phyloP scores from a whole-genome alignment of 2,113 vertebrate species.

The Hypomesus transpacificus region DNA sequence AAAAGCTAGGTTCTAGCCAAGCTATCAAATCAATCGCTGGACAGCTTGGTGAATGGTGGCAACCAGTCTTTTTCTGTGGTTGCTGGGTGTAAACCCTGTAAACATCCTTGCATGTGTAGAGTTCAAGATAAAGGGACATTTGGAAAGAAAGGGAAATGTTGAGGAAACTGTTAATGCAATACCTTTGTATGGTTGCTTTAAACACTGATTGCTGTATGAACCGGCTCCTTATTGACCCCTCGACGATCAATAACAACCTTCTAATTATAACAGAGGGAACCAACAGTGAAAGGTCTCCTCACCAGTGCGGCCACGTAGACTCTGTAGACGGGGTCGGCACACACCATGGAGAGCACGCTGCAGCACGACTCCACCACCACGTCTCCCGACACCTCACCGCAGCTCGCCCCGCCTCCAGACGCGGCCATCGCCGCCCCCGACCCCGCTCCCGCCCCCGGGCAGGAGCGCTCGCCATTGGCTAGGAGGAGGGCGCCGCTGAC shows the following conservation, averaged over 20 bases:
- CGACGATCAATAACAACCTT: too few relatives aligned
- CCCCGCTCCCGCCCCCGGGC: constrained; percentile 52
- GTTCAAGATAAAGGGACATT: too few relatives aligned
- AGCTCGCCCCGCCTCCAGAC: constrained; percentile 47
- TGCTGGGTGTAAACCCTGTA: too few relatives aligned
- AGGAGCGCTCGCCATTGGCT: constrained; percentile 85
- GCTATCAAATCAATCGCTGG: neutral
- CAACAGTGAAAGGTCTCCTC: constrained; percentile 58
- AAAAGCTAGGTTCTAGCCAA: neutral
- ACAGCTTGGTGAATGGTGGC: neutral
- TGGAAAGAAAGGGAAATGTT: too few relatives aligned
- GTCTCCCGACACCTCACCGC: constrained; percentile 75
- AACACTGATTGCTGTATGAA: too few relatives aligned
- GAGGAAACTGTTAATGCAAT: too few relatives aligned
- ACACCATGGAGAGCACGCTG: constrained; percentile 85
- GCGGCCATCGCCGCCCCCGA: constrained; percentile 43
- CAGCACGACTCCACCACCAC: constrained; percentile 86
- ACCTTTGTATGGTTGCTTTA: too few relatives aligned
- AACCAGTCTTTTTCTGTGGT: too few relatives aligned
- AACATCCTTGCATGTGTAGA: too few relatives aligned
- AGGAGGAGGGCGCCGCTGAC: constrained; percentile 85
- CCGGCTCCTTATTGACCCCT: too few relatives aligned
- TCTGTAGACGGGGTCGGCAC: constrained; percentile 90
- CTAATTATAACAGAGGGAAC: too few relatives aligned
- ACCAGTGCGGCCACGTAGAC: constrained; percentile 92